Conservation (phyloP, 2,888 invertebrate species). For the Drosophila longiperda region DNA sequence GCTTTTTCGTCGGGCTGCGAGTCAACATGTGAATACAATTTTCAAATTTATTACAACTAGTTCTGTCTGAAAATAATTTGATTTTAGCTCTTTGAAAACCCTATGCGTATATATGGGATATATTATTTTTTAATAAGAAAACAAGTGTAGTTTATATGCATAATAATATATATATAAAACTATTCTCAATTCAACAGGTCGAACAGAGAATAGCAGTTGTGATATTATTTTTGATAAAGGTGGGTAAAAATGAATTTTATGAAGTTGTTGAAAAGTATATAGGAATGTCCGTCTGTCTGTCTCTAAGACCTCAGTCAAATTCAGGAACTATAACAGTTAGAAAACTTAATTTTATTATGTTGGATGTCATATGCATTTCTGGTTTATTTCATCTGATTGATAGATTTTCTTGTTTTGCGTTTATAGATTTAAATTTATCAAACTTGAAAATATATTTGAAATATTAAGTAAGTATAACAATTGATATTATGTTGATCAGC, state of each 20-base stretch:
- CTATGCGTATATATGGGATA: not conserved
- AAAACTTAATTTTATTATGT: too few species aligned
- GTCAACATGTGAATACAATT: conserved; percentile 2
- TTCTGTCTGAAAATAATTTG: not conserved
- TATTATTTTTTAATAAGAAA: not conserved
- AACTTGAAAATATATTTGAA: not conserved
- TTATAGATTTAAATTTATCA: not conserved
- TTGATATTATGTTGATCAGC: not conserved
- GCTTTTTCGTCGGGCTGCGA: conserved; percentile 9
- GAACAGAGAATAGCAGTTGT: not conserved
- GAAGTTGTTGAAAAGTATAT: not conserved
- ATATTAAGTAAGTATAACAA: not conserved
- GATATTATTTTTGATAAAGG: not conserved
- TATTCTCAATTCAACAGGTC: not conserved
- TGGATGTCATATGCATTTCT: not conserved
- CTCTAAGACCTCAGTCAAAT: not conserved
- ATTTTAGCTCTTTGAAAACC: not conserved
- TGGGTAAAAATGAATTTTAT: too few species aligned
- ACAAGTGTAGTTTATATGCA: not conserved
- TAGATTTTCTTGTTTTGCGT: not conserved
- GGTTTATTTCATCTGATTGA: not conserved
- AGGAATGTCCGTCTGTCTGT: not conserved
- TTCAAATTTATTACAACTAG: conserved; percentile 1
- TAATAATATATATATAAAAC: not conserved
- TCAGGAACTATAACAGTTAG: not conserved